Percentiles rank a stretch among this genome's conserved stretches.
These are phyloP conservation scores for Eutrigla gurnardus DNA, from an alignment of 2,797 vertebrate species.

Conservation along the genomic window DNA sequence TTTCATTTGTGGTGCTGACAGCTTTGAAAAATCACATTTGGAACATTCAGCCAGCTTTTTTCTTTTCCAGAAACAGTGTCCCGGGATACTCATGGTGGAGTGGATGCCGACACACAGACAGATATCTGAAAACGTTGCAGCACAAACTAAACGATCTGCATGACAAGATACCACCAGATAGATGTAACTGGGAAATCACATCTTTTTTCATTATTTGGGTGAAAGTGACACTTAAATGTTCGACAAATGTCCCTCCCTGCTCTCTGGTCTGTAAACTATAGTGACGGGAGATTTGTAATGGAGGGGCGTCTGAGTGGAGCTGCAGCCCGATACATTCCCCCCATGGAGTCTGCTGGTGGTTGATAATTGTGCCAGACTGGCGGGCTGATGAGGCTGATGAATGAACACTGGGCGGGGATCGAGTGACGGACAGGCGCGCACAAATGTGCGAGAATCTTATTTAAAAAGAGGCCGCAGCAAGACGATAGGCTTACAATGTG, in stretches of 20 bases:
- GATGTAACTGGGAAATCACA: neutral
- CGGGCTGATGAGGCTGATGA: neutral
- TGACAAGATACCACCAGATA: neutral
- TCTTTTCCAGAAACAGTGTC: constrained; percentile 1
- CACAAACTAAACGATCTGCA: neutral
- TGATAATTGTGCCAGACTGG: neutral
- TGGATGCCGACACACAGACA: neutral
- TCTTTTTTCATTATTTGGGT: neutral
- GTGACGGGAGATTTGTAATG: neutral
- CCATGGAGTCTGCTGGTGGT: neutral
- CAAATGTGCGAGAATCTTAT: neutral
- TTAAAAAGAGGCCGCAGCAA: neutral
- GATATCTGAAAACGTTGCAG: neutral
- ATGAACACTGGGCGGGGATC: neutral
- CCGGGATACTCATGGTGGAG: neutral
- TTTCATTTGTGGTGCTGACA: neutral
- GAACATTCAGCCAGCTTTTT: constrained; percentile 14
- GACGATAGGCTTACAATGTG: neutral
- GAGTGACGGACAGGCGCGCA: neutral
- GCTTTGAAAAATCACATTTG: constrained; percentile 10
- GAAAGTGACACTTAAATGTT: neutral
- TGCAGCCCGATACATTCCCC: neutral
- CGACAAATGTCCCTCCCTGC: neutral
- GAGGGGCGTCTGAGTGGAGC: neutral
- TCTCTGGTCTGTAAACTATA: neutral